Conservation (phyloP, 2,888 invertebrate genomes). For the Drosophila colorata region DNA sequence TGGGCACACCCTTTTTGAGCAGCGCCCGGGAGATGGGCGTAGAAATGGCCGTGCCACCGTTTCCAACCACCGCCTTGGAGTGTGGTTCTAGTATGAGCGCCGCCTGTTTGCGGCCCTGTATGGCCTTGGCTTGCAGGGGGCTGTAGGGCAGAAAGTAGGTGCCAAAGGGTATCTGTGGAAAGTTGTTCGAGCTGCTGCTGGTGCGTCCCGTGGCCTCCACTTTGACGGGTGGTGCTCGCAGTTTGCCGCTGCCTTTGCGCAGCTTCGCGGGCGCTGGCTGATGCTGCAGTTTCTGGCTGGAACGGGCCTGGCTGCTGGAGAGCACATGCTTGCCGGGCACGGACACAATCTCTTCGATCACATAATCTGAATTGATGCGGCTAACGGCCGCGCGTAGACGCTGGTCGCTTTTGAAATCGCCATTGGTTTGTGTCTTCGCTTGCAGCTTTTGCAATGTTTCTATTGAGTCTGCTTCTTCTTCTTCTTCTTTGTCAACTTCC, state of each 20-base stretch:
- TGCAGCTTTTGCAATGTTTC: slow-evolving; percentile 64
- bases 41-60: slow-evolving; percentile 89
- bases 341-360: slow-evolving; percentile 81
- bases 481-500: slow-evolving; percentile 21
- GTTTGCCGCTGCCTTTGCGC: slow-evolving; percentile 29
- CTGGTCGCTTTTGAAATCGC: slow-evolving; percentile 72
- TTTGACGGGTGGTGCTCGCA: slow-evolving; percentile 56
- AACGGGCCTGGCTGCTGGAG: slow-evolving; percentile 39
- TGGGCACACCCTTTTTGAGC: slow-evolving; percentile 87
- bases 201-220: slow-evolving; percentile 83
- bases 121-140: slow-evolving; percentile 51
- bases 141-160: slow-evolving; percentile 82
- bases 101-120: slow-evolving; percentile 71
- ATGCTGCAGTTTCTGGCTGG: slow-evolving; percentile 16
- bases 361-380: slow-evolving; percentile 81
- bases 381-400: slow-evolving; percentile 78
- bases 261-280: slow-evolving; percentile 33
- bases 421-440: slow-evolving; percentile 60
- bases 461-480: slow-evolving; percentile 38
- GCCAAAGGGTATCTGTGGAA: slow-evolving; percentile 82
- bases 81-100: slow-evolving; percentile 88
- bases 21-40: slow-evolving; percentile 89
- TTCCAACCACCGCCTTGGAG: slow-evolving; percentile 89
- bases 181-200: slow-evolving; percentile 76
- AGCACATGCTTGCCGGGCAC: slow-evolving; percentile 79